Conservation (phyloP, 2,113 vertebrate species). For the Cochlearius cochlearius region DNA sequence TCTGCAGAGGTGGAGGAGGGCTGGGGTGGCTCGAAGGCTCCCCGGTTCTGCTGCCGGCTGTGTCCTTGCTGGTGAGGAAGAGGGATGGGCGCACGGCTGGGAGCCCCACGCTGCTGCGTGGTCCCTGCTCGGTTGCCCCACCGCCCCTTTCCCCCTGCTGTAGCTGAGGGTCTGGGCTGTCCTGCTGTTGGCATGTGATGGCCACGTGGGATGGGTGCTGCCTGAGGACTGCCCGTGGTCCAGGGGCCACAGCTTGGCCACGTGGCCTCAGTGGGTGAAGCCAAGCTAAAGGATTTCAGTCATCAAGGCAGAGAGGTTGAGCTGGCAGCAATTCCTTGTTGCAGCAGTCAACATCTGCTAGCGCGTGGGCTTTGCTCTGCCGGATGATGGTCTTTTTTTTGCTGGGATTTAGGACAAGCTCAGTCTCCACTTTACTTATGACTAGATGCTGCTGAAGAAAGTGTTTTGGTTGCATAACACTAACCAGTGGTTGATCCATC, state of each 20-base stretch:
- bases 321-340: background rate
- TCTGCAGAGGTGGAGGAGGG: background rate
- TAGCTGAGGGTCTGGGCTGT: background rate
- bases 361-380: background rate
- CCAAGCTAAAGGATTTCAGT: background rate
- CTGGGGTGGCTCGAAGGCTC: background rate
- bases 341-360: background rate
- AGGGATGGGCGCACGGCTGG: background rate
- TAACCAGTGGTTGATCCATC: background rate
- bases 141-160: background rate
- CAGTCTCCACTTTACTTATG: background rate
- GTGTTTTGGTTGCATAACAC: background rate
- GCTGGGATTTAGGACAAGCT: background rate
- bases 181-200: background rate
- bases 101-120: background rate
- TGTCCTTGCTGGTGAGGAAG: background rate
- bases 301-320: background rate
- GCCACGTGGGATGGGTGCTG: rapidly evolving
- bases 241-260: background rate
- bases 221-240: background rate
- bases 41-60: background rate
- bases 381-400: background rate
- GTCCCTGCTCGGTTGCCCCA: background rate
- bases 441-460: background rate
- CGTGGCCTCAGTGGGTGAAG: background rate